phyloP scores from a whole-genome alignment of 2,888 invertebrate species.

The Zelleria hepariella region DNA sequence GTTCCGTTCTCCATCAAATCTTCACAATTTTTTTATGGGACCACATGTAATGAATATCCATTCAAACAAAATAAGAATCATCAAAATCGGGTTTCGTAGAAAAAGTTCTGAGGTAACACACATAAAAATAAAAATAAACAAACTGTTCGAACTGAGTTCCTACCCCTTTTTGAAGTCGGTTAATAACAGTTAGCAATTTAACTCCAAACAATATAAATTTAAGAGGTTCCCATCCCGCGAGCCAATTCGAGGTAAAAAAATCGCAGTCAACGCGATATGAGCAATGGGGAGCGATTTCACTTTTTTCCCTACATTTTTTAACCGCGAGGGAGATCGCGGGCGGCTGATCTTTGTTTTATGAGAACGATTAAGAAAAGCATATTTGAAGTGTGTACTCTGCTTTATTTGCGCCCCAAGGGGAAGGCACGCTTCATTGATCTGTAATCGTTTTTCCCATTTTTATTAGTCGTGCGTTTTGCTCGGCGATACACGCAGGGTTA shows the following conservation, averaged over 20 bases:
- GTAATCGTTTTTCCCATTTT: constrained; percentile 70
- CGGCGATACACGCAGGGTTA: constrained; percentile 36
- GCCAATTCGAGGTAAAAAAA: constrained; percentile 63
- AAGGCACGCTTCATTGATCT: constrained; percentile 68
- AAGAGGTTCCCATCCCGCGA: constrained; percentile 39
- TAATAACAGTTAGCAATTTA: constrained; percentile 39
- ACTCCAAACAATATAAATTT: constrained; percentile 55
- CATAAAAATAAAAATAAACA: too few species aligned
- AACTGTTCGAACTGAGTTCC: too few species aligned
- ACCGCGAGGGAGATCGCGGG: constrained; percentile 52
- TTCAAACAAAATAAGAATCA: too few species aligned
- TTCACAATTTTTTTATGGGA: too few species aligned
- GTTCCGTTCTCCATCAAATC: too few species aligned
- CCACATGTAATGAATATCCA: too few species aligned
- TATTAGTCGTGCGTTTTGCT: constrained; percentile 15
- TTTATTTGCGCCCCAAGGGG: constrained; percentile 67
- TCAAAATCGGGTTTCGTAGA: too few species aligned
- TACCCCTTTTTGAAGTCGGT: too few species aligned
- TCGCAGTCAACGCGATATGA: constrained; percentile 58
- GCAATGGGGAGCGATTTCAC: constrained; percentile 51
- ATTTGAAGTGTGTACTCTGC: constrained; percentile 70
- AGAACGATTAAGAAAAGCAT: constrained; percentile 74
- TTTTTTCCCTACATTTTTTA: constrained; percentile 48
- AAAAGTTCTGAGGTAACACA: too few species aligned
- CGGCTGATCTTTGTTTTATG: constrained; percentile 71